These are phyloP conservation scores for Pyrochroa serraticornis DNA, from an alignment of 2,888 invertebrate species.

Conservation along the genomic window DNA sequence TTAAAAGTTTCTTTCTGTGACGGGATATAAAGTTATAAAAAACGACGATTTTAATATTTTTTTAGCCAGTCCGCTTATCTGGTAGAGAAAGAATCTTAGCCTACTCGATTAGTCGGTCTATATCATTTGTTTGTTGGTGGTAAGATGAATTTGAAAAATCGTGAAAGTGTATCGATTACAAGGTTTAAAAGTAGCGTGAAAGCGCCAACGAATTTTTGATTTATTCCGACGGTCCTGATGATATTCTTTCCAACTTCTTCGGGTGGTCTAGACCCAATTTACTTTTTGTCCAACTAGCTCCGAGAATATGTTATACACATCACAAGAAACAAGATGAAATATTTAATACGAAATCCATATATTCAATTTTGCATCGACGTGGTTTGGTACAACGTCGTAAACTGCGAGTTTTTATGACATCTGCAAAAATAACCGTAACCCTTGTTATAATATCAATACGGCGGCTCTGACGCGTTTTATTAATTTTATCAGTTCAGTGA, in stretches of 20 bases:
- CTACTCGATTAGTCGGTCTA: slow-evolving; percentile 2
- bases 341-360: not conserved
- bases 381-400: not conserved
- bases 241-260: slow-evolving; percentile 1
- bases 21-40: too few relatives aligned
- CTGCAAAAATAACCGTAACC: too few relatives aligned
- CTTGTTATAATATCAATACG: too few relatives aligned
- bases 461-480: too few relatives aligned
- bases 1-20: slow-evolving; percentile 1
- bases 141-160: too few relatives aligned
- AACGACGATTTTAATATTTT: too few relatives aligned
- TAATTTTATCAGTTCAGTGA: too few relatives aligned
- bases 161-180: slow-evolving; percentile 1
- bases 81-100: slow-evolving; percentile 5
- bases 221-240: not conserved
- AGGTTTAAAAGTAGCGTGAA: slow-evolving; percentile 13
- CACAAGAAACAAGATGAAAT: slow-evolving; percentile 7
- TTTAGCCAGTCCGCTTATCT: too few relatives aligned
- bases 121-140: too few relatives aligned
- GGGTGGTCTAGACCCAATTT: slow-evolving; percentile 7
- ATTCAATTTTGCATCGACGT: not conserved
- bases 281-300: slow-evolving; percentile 7
- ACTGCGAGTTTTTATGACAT: too few relatives aligned
- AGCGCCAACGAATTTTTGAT: slow-evolving; percentile 7
- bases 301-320: not conserved